Conservation (phyloP, 2,113 vertebrate genomes). For the Aplodontia rufa region DNA sequence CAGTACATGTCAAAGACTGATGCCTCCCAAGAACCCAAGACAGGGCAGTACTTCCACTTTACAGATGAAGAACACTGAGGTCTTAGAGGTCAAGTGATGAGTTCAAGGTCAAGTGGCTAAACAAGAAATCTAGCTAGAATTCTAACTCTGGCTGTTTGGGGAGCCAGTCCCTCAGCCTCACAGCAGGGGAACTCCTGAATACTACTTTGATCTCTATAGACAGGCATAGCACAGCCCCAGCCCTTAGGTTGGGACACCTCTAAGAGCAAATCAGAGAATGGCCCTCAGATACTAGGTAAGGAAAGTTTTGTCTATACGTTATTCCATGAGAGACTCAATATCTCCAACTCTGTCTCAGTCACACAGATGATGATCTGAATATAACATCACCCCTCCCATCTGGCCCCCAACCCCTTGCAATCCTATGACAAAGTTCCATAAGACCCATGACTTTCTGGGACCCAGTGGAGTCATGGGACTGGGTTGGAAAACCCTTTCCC, state of each 20-base stretch:
- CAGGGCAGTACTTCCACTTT: background rate
- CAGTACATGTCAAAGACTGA: background rate
- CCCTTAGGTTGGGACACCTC: background rate
- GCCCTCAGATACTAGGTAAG: fast-evolving
- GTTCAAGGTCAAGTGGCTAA: background rate
- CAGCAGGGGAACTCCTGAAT: background rate
- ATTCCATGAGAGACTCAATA: background rate
- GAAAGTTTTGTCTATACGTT: background rate
- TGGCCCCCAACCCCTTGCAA: background rate
- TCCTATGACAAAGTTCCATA: background rate
- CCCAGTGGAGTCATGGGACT: conserved; percentile 15
- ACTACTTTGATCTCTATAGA: background rate
- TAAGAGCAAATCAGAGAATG: background rate
- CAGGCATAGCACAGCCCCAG: too few species aligned
- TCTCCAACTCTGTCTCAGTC: background rate
- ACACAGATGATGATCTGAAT: conserved; percentile 41
- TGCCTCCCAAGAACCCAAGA: background rate
- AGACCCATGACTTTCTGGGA: conserved; percentile 55
- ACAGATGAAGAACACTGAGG: background rate
- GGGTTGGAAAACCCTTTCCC: conserved; percentile 65
- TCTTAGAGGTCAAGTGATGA: background rate
- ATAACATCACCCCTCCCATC: background rate
- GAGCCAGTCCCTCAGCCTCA: background rate
- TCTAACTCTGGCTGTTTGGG: background rate
- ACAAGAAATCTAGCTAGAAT: background rate